Base-by-base conservation (phyloP, 1,140 invertebrate genomes). In the Cataglyphis hispanica region DNA sequence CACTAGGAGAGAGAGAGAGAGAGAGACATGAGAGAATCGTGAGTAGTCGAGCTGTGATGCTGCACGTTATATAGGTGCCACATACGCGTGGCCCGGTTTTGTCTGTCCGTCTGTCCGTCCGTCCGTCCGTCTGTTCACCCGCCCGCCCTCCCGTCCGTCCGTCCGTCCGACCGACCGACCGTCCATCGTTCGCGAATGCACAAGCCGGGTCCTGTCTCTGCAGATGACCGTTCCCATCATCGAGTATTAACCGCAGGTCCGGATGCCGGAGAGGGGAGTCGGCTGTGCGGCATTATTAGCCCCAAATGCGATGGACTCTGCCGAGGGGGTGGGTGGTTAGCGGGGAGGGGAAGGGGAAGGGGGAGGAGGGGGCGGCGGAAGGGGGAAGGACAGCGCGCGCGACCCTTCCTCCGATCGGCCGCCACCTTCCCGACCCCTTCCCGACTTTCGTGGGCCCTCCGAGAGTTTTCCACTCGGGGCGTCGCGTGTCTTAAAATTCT, bases 211-310 rank as follows among this genome's bases (percentile, higher is more conserved):
- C 90, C 93, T 95, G 93, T 95, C 94, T 95, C 94, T 95, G 94
- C 94, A 95, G 94, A 95, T 95, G 94, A 95, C 94, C 94, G 94
- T 95, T 95, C 94, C 94, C 94, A 95, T 95, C 94, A 95, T 95
- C 94, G 94, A 95, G 94, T 95, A 95, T 95, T 95, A 95, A 95
- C 94, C 94, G 93, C 94, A 95, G 93, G 87, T 93, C 89, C 92
- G 93, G 93, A 91, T 58, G 74, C 92, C 91, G 86, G 84, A 86
- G 85, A 91, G 87, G 83, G 86, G 86, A 90, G 88, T 91, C 91
- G 89, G 90, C 90, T 87, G 91, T 92, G 89, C 91, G 85, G 92
- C 93, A 94, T 94, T 94, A 94, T 94, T 94, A 94, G 94, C 94
- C 93, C 92, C 93, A 94, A 94, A 94, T 94, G 93, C 92, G 93